Evolutionary conservation across 2,888 invertebrate species (phyloP), one percentile per base, ranked within the genome.

Genomic region (Euphydryas editha): DNA sequence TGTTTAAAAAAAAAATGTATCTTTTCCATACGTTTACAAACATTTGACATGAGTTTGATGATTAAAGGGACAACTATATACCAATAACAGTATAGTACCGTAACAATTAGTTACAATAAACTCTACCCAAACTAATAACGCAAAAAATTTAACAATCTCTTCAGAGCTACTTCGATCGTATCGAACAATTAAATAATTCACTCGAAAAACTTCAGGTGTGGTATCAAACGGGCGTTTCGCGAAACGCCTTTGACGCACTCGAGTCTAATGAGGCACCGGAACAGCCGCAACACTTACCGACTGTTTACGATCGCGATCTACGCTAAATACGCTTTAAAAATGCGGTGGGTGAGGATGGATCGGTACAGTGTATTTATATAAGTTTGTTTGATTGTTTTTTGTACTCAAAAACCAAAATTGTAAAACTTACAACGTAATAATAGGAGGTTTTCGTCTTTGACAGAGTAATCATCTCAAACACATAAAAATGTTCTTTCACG

Each of bases 191-290:
- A 62, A 59, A 67, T 67, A 62, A 62, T 56, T 59, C 59, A 62
- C 37, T 36, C 46, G 58, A 62, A 58, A 67, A 62, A 64, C 63
- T 64, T 63, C 68, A 59, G 64, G 24, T 51, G 49, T 51, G 21
- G 24, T 78, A 78, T 78, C 79, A 78, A 77, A 80, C 78, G 75
- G 70, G 69, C 73, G 67, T 61, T 68, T 65, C 66, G 56, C 63
- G 71, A 72, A 76, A 72, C 72, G 74, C 80, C 84, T 87, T 86
- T 86, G 85, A 85, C 78, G 83, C 85, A 86, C 85, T 83, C 77
- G 75, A 74, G 78, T 74, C 81, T 87, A 87, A 87, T 85, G 87
- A 87, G 86, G 80, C 82, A 81, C 81, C 85, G 80, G 81, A 76
- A 79, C 78, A 62, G 72, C 73, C 71, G 77, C 76, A 71, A 79